These are phyloP conservation scores for Notamacropus eugenii DNA, from an alignment of 2,797 vertebrate genomes.

Conservation along the genomic window DNA sequence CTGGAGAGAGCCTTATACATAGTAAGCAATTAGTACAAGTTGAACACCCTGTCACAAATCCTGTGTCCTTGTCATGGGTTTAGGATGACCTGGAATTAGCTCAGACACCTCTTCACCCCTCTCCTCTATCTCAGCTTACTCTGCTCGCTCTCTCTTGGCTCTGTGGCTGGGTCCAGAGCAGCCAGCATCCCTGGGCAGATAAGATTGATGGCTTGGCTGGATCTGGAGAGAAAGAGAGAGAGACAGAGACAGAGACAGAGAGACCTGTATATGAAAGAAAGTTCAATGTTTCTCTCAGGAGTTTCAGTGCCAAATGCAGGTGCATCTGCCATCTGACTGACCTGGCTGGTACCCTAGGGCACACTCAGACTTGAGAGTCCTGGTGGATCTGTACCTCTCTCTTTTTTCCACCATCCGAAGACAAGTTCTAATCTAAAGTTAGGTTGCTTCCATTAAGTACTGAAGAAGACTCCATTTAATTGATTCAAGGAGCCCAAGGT, in stretches of 20 bases:
- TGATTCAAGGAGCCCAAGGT: neutral
- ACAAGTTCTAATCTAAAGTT: neutral
- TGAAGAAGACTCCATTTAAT: neutral
- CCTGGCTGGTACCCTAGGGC: constrained; percentile 37
- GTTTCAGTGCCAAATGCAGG: constrained; percentile 62
- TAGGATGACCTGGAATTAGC: neutral
- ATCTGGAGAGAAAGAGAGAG: neutral
- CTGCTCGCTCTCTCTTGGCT: constrained; percentile 48
- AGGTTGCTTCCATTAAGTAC: neutral
- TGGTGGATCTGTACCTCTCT: neutral
- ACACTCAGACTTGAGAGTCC: constrained; percentile 69
- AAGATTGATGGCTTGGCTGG: constrained; percentile 78
- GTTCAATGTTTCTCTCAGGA: constrained; percentile 71
- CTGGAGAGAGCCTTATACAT: neutral
- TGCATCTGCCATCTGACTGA: constrained; percentile 74
- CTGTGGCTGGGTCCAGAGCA: constrained; percentile 63
- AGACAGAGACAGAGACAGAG: too few species aligned
- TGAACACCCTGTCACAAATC: neutral
- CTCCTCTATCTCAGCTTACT: neutral
- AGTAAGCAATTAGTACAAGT: neutral
- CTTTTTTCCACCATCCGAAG: neutral
- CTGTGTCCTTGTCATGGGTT: neutral
- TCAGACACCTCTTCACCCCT: neutral
- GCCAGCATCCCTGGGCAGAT: constrained; percentile 67
- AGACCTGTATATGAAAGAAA: constrained; percentile 66